Percentiles rank a stretch among this genome's conserved stretches.
Evolutionary conservation across 30 jellyfish, hydroid and myxozoan genomes (phyloP).

Genomic region (Aurelia sp.): DNA sequence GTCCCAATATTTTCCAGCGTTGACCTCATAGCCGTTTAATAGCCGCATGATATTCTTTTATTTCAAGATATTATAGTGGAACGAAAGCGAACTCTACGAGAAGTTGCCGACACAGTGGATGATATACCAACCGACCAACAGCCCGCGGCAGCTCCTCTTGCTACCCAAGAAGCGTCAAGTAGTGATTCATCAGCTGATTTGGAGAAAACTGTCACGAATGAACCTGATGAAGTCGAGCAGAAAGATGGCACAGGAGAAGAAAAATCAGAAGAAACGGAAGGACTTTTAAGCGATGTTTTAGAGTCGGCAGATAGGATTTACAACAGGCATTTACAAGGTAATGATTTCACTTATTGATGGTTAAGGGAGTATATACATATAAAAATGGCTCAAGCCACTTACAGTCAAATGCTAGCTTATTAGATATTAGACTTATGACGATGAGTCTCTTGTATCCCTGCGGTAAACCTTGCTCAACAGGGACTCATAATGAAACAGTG

Average conservation of each 20-base stretch:
- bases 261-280: slow-evolving; percentile 34
- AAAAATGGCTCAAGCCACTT: no score
- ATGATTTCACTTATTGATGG: not conserved
- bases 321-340: slow-evolving; percentile 58
- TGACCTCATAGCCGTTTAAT: no score
- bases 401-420: no score
- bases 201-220: slow-evolving; percentile 12
- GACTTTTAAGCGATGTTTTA: slow-evolving; percentile 60
- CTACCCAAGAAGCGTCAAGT: slow-evolving; percentile 34
- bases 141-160: slow-evolving; percentile 22
- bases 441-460: no score
- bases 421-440: no score
- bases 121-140: not conserved
- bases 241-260: not conserved
- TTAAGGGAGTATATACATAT: no score
- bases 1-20: no score
- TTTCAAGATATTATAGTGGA: slow-evolving; percentile 16
- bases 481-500: no score
- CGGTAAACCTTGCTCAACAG: no score
- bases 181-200: slow-evolving; percentile 61
- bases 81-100: slow-evolving; percentile 53
- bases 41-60: not conserved
- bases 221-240: not conserved
- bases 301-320: slow-evolving; percentile 62
- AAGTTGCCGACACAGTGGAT: slow-evolving; percentile 33